These are phyloP conservation scores for Kryptolebias ocellatus DNA, from an alignment of 2,797 vertebrate species.

Conservation along the genomic window DNA sequence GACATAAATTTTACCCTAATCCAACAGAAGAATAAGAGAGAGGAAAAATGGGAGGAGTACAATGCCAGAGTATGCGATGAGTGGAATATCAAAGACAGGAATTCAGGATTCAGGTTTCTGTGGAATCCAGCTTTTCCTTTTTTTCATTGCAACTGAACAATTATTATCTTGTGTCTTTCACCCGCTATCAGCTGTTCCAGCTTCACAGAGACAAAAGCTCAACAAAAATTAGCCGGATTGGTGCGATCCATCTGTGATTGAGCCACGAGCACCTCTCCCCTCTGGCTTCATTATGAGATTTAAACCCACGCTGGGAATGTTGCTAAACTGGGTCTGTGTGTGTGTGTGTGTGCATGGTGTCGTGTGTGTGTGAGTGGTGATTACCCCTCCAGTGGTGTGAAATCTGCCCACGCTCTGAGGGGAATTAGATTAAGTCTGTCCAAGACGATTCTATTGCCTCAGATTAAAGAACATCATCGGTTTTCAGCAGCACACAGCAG, in stretches of 20 bases:
- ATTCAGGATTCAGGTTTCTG: no score
- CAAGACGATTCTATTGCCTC: constrained; percentile 60
- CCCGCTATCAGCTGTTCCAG: constrained; percentile 15
- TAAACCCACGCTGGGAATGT: constrained; percentile 52
- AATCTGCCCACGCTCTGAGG: constrained; percentile 58
- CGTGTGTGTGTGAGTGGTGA: constrained; percentile 31
- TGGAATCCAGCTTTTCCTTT: no score
- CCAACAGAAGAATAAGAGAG: constrained; percentile 35
- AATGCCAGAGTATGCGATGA: constrained; percentile 58
- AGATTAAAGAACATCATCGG: constrained; percentile 61
- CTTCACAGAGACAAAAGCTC: constrained; percentile 19
- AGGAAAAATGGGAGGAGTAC: constrained; percentile 8
- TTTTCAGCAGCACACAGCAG: constrained; percentile 38
- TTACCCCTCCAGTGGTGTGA: constrained; percentile 65
- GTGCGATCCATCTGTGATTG: constrained; percentile 32
- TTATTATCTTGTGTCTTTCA: constrained; percentile 38
- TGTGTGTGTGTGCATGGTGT: constrained; percentile 7
- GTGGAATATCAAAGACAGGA: constrained; percentile 72
- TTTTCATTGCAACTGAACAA: neutral
- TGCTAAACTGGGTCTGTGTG: constrained; percentile 22
- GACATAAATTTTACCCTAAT: constrained; percentile 33
- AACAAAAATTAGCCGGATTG: constrained; percentile 12
- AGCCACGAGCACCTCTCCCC: constrained; percentile 40
- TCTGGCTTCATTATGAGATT: constrained; percentile 64
- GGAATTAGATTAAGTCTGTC: constrained; percentile 71